These are phyloP conservation scores for Margaritifera margaritifera DNA, from an alignment of 2,888 invertebrate genomes.

Conservation along the genomic window DNA sequence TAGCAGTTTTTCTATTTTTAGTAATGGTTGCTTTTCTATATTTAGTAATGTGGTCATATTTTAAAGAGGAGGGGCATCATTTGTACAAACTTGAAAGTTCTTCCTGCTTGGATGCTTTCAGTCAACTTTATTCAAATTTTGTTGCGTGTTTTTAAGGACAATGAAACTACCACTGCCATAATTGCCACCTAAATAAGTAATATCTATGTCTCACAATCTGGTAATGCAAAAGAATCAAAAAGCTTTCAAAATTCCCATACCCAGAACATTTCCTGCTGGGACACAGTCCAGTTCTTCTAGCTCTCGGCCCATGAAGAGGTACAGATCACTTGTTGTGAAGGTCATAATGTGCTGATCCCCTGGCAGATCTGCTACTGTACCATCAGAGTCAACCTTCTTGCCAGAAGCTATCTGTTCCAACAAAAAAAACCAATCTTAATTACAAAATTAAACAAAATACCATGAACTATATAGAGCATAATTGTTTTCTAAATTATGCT, in stretches of 20 bases:
- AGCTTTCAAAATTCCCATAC: constrained; percentile 69
- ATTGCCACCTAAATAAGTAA: too few species aligned
- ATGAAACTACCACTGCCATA: too few species aligned
- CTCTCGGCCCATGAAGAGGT: constrained; percentile 92
- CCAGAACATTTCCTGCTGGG: constrained; percentile 92
- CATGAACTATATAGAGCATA: not conserved
- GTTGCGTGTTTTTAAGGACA: too few species aligned
- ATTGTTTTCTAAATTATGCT: too few species aligned
- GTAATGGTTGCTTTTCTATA: too few species aligned
- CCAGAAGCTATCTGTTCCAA: constrained; percentile 7
- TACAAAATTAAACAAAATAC: constrained; percentile 1
- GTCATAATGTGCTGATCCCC: constrained; percentile 80
- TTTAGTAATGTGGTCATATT: too few species aligned
- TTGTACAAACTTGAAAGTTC: too few species aligned
- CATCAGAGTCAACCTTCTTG: constrained; percentile 24
- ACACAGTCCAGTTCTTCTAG: constrained; percentile 85
- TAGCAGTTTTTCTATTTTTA: too few species aligned
- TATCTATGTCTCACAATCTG: too few species aligned
- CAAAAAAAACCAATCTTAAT: not conserved
- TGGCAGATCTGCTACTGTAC: constrained; percentile 60
- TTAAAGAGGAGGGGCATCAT: too few species aligned
- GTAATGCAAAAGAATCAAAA: not conserved
- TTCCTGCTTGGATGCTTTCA: too few species aligned
- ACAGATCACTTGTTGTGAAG: constrained; percentile 81
- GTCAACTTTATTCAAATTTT: too few species aligned